Conservation (phyloP, 2,113 vertebrate species). For the Vanacampus margaritifer region DNA sequence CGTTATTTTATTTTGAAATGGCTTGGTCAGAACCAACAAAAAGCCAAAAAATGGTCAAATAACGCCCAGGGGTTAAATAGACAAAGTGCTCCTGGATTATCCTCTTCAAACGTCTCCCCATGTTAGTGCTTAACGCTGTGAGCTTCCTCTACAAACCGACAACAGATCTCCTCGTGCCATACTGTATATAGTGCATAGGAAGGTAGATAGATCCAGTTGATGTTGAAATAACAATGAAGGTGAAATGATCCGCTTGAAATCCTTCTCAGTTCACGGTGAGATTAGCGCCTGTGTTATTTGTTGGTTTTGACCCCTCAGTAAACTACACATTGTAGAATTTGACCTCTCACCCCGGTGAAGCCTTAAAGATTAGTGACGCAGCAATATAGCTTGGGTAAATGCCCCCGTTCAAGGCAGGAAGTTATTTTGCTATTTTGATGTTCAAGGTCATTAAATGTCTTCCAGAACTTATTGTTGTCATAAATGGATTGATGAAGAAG, state of each 20-base stretch:
- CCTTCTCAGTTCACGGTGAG: not conserved
- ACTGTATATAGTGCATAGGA: not conserved
- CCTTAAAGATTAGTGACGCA: not conserved
- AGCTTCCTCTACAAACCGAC: not conserved
- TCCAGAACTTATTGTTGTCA: not conserved
- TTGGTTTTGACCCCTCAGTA: constrained; percentile 8
- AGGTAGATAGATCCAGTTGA: not conserved
- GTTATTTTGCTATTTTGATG: not conserved
- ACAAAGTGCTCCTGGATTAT: constrained; percentile 48
- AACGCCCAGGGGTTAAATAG: too few relatives aligned
- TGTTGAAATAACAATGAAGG: not conserved
- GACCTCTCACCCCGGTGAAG: not conserved
- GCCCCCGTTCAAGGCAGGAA: not conserved
- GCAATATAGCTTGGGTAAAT: not conserved
- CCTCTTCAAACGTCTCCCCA: constrained; percentile 28
- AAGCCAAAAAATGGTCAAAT: too few relatives aligned
- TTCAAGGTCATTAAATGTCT: not conserved
- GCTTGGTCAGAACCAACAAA: too few relatives aligned
- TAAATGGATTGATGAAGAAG: too few relatives aligned
- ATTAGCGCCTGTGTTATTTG: constrained; percentile 11
- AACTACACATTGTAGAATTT: constrained; percentile 7
- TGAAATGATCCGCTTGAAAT: not conserved
- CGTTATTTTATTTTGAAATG: too few relatives aligned
- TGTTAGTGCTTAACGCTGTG: constrained; percentile 20
- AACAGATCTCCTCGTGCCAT: not conserved